Evolutionary conservation across 2,113 vertebrate genomes (phyloP), one percentile per base, ranked within the genome.

Genomic region (Aramus guarauna): DNA sequence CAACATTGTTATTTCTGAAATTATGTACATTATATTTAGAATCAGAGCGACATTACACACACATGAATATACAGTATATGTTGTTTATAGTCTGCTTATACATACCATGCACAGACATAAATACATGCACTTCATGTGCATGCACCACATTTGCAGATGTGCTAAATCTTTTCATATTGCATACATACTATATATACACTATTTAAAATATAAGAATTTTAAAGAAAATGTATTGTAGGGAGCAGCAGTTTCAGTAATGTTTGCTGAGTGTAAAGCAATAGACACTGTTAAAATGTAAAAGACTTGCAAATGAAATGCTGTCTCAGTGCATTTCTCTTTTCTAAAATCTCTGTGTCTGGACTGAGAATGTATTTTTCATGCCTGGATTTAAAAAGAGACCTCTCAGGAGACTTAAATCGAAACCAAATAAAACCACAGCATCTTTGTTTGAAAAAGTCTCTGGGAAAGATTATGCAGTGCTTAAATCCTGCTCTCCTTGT

Each of bases 231-330:
- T 88, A 32, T 80, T 64, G 19, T 43, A 19, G 13, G 13, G 36
- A 91, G 43, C 29, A 77, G 45, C 34, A 84, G 39, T 87, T 93
- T 73, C 74, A 76, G 32, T 53, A 79, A 29, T 62, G 72, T 85
- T 96, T 91, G 67, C 69, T 86, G 72, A 84, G 52, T 43, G 53
- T 60, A 94, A 90, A 92, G 87, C 45, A 84, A 72, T 59, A 83
- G 82, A 66, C 30, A 84, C 55, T 85, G 82, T 81, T 96, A 96
- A 94, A 94, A 94, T 96, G 86, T 94, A 97, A 95, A 97, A 89
- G 72, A 96, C 86, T 97, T 97, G 96, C 90, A 96, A 97, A 97
- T 97, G 80, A 97, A 97, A 94, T 92, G 76, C 94, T 95, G 69
- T 91, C 89, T 93, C 79, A 73, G 23, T 96, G 69, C 62, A 90